Conservation (phyloP, 2,888 invertebrate genomes). For the Hypsopygia costalis region DNA sequence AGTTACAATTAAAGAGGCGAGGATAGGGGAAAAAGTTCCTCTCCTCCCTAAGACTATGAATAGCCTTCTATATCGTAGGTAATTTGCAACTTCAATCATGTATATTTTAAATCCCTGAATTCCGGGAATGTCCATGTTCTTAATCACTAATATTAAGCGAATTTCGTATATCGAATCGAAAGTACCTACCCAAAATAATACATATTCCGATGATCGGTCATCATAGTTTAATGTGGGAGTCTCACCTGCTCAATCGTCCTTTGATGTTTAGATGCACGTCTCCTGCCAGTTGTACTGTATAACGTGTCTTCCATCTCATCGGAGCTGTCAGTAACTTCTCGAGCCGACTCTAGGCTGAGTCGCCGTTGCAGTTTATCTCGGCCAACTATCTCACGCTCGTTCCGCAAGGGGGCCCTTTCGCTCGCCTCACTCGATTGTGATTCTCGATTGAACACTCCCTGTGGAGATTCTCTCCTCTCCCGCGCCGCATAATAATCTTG, state of each 20-base stretch:
- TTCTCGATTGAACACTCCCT: conserved; percentile 50
- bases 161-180: no score
- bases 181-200: no score
- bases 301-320: conserved; percentile 82
- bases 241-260: conserved; percentile 83
- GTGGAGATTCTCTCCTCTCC: conserved; percentile 59
- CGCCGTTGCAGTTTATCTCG: conserved; percentile 81
- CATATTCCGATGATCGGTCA: no score
- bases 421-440: conserved; percentile 63
- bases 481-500: conserved; percentile 58
- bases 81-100: no score
- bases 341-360: conserved; percentile 85
- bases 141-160: no score
- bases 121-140: no score
- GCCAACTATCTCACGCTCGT: conserved; percentile 34
- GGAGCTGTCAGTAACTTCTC: conserved; percentile 86
- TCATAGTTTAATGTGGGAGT: no score
- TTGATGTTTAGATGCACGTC: conserved; percentile 77
- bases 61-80: no score
- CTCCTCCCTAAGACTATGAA: no score
- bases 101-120: no score
- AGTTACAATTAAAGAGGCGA: no score
- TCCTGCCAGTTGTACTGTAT: conserved; percentile 79
- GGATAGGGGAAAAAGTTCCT: no score
- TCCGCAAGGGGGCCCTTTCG: conserved; percentile 56